A percentile compares a stretch with the other conserved stretches of the same genome.
These are phyloP conservation scores for Vesta saturnalis DNA, from an alignment of 2,888 invertebrate genomes.

Conservation along the genomic window DNA sequence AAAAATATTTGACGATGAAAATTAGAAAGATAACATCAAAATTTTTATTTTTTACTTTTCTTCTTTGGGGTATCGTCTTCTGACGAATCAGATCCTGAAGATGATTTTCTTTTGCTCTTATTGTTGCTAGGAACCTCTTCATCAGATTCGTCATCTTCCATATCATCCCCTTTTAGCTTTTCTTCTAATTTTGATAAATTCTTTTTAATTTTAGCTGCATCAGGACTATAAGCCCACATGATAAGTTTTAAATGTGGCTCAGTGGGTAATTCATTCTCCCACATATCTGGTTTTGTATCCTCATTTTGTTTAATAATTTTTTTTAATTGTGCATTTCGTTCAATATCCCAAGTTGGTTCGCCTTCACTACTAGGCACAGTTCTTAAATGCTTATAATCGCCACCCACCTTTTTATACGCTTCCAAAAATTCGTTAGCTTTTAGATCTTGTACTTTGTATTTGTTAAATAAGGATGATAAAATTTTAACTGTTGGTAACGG, in stretches of 20 bases:
- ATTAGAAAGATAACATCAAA: not conserved
- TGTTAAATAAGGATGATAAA: slow-evolving; percentile 66
- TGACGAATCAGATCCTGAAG: slow-evolving; percentile 18
- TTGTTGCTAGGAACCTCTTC: slow-evolving; percentile 21
- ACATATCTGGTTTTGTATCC: slow-evolving; percentile 70
- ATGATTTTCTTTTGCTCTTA: slow-evolving; percentile 51
- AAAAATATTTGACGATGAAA: not conserved
- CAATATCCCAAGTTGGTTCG: slow-evolving; percentile 77
- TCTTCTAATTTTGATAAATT: slow-evolving; percentile 63
- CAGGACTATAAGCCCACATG: slow-evolving; percentile 81
- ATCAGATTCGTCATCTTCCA: slow-evolving; percentile 46
- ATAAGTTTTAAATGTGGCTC: slow-evolving; percentile 74
- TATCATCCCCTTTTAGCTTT: slow-evolving; percentile 57
- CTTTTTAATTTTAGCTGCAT: slow-evolving; percentile 73
- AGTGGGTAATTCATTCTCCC: slow-evolving; percentile 74
- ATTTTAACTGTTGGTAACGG: slow-evolving; percentile 69
- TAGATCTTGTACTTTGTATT: slow-evolving; percentile 64
- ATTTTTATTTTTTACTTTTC: slow-evolving; percentile 36
- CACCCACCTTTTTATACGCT: slow-evolving; percentile 65
- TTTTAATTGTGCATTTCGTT: slow-evolving; percentile 72
- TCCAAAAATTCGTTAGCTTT: not conserved
- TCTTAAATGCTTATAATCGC: slow-evolving; percentile 78
- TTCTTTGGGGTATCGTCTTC: slow-evolving; percentile 54
- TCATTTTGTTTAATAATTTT: slow-evolving; percentile 68
- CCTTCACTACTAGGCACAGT: slow-evolving; percentile 68